phyloP scores from a whole-genome alignment of 2,797 vertebrate species.

The Ctenochaetus hawaiiensis region DNA sequence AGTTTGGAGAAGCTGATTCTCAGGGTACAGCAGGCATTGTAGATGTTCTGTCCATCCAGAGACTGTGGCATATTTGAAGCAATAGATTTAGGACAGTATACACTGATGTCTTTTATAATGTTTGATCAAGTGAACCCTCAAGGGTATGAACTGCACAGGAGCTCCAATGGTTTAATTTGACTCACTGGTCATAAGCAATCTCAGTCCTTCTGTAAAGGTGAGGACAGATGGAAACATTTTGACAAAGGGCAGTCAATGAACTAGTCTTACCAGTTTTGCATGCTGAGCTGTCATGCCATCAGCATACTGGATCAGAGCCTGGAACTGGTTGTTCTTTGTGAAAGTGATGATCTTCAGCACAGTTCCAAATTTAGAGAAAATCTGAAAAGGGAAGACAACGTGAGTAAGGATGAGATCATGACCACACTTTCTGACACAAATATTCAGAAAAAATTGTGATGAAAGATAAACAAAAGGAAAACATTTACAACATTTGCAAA shows the following conservation, averaged over 20 bases:
- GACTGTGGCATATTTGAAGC: slow-evolving; percentile 81
- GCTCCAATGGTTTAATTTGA: not conserved
- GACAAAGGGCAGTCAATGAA: not conserved
- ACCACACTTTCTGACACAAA: not conserved
- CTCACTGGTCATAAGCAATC: not conserved
- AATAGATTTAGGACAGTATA: not conserved
- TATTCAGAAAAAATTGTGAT: not conserved
- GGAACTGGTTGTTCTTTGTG: slow-evolving; percentile 99
- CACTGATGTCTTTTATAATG: not conserved
- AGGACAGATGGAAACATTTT: not conserved
- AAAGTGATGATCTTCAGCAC: slow-evolving; percentile 99
- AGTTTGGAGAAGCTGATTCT: slow-evolving; percentile 98
- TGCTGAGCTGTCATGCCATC: slow-evolving; percentile 95
- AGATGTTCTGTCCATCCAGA: slow-evolving; percentile 99
- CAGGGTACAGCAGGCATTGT: slow-evolving; percentile 97
- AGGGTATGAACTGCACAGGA: not conserved
- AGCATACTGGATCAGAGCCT: slow-evolving; percentile 95
- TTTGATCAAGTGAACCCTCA: not conserved
- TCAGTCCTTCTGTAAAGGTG: not conserved
- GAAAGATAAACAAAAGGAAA: not conserved
- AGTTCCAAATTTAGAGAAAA: slow-evolving; percentile 87
- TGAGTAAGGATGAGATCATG: not conserved
- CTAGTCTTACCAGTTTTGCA: slow-evolving; percentile 91
- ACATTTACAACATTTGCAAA: not conserved
- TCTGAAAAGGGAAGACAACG: slow-evolving; percentile 54